Conservation (phyloP, 2,113 vertebrate genomes). For the Aegithalos caudatus region DNA sequence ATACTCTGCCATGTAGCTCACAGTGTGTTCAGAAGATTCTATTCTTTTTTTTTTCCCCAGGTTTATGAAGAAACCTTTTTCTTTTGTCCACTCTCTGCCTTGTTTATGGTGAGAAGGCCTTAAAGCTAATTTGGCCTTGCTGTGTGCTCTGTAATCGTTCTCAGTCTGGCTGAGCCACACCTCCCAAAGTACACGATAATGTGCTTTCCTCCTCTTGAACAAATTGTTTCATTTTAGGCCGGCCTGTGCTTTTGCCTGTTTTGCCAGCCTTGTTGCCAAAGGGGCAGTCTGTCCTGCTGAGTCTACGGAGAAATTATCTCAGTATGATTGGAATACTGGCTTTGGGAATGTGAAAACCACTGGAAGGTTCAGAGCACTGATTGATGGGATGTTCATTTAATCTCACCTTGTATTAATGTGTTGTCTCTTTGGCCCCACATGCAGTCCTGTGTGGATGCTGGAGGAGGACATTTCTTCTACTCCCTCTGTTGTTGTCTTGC, state of each 20-base stretch:
- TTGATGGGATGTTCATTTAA: background rate
- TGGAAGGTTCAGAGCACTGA: background rate
- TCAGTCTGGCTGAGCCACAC: background rate
- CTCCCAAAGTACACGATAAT: background rate
- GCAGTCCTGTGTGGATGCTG: background rate
- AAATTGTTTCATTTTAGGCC: background rate
- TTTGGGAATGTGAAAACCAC: background rate
- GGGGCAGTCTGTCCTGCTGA: background rate
- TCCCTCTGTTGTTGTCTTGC: background rate
- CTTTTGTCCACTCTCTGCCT: background rate
- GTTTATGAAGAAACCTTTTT: background rate
- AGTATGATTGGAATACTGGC: background rate
- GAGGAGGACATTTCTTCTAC: background rate
- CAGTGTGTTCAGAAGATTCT: background rate
- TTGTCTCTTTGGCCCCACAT: background rate
- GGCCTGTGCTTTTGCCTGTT: background rate
- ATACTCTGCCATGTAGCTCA: background rate
- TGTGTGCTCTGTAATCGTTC: background rate
- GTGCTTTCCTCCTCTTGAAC: background rate
- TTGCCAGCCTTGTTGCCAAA: background rate
- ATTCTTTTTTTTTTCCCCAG: background rate
- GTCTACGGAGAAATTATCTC: background rate
- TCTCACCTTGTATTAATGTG: background rate
- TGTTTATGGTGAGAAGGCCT: background rate
- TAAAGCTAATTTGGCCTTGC: background rate